Evolutionary conservation across 2,888 invertebrate genomes (phyloP).

Genomic region (Hydroisotoma schaefferi): DNA sequence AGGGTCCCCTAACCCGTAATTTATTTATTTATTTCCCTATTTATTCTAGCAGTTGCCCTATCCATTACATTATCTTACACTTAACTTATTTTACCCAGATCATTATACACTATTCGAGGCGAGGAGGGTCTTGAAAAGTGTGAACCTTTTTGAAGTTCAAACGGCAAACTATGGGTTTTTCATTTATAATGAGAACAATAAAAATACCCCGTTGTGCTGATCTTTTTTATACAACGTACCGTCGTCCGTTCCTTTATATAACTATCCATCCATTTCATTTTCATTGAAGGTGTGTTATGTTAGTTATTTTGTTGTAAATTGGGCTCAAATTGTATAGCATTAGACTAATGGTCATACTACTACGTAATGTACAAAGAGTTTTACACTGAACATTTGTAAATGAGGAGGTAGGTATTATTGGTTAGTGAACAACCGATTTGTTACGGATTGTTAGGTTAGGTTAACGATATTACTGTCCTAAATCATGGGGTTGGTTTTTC

Average conservation of each 20-base stretch:
- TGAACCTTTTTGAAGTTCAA: slow-evolving; percentile 9
- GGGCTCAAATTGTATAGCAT: slow-evolving; percentile 15
- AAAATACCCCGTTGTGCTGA: slow-evolving; percentile 1
- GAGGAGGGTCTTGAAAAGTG: slow-evolving; percentile 9
- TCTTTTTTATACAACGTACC: slow-evolving; percentile 6
- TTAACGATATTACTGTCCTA: slow-evolving; percentile 20
- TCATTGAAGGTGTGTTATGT: neutral
- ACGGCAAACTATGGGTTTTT: neutral
- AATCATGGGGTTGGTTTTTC: slow-evolving; percentile 11
- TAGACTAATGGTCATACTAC: slow-evolving; percentile 2
- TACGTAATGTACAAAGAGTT: neutral
- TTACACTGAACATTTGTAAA: slow-evolving; percentile 5
- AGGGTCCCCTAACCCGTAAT: neutral
- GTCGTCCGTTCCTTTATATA: neutral
- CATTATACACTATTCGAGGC: no score
- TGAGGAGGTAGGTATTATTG: slow-evolving; percentile 6
- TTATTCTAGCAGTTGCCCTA: no score
- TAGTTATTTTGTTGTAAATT: slow-evolving; percentile 12
- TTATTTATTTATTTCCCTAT: no score
- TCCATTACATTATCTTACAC: no score
- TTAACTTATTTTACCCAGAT: neutral
- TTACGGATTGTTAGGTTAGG: slow-evolving; percentile 37
- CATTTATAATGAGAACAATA: slow-evolving; percentile 3
- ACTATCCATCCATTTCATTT: neutral
- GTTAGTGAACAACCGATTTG: slow-evolving; percentile 29